Conservation (phyloP, 2,797 vertebrate species). For the Coluber constrictor region DNA sequence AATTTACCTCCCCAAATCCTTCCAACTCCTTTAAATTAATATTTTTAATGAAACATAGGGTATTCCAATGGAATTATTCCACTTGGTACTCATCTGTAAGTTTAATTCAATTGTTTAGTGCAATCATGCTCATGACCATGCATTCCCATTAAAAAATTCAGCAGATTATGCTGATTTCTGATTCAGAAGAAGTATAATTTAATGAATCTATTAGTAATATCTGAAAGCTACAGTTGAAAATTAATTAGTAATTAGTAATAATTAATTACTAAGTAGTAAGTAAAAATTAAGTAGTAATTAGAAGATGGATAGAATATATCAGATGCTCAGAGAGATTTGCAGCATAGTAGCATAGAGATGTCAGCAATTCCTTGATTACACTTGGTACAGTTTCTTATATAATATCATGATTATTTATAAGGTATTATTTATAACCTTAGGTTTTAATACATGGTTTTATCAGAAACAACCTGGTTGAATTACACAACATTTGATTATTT, state of each 20-base stretch:
- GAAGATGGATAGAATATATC: not conserved
- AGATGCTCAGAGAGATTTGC: not conserved
- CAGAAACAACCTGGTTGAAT: not conserved
- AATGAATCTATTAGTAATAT: not conserved
- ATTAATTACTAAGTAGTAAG: too few relatives aligned
- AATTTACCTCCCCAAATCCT: not conserved
- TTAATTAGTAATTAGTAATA: slow-evolving; percentile 1
- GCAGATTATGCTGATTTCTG: not conserved
- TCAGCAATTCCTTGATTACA: not conserved
- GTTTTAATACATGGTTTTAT: not conserved
- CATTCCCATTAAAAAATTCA: not conserved
- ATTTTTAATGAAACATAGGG: not conserved
- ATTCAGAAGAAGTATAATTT: not conserved
- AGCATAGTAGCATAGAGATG: not conserved
- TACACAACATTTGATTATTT: not conserved
- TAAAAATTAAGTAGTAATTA: not conserved
- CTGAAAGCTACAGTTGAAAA: not conserved
- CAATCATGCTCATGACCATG: not conserved
- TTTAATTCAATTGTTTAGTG: not conserved
- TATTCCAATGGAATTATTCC: not conserved
- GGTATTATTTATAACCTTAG: not conserved
- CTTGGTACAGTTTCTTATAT: not conserved
- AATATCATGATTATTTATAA: not conserved
- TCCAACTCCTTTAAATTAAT: not conserved
- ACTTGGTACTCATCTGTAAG: not conserved